phyloP scores from a whole-genome alignment of 2,113 vertebrate species.

The Atlantisia rogersi region DNA sequence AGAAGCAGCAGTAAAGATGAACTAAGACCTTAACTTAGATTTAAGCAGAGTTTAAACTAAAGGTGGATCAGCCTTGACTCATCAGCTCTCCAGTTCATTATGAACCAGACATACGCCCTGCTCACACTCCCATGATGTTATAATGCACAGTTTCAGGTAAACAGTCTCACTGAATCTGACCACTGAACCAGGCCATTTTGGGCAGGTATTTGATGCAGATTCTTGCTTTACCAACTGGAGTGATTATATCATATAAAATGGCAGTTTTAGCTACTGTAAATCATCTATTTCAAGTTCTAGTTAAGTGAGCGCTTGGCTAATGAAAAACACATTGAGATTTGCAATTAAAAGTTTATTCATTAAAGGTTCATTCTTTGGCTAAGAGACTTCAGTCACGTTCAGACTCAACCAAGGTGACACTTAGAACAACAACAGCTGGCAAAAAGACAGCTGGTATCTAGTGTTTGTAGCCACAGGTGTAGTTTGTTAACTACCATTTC shows the following conservation, averaged over 20 bases:
- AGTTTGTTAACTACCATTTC: background rate
- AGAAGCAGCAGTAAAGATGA: background rate
- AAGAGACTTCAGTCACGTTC: background rate
- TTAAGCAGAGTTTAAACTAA: background rate
- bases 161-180: background rate
- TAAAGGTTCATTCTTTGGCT: background rate
- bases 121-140: background rate
- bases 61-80: background rate
- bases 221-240: background rate
- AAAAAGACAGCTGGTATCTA: background rate
- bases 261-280: background rate
- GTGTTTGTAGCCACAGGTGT: background rate
- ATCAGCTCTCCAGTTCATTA: background rate
- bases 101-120: background rate
- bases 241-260: background rate
- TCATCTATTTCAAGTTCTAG: background rate
- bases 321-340: background rate
- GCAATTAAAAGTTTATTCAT: background rate
- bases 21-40: background rate
- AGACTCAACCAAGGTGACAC: background rate
- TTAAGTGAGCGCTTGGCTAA: background rate
- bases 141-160: background rate
- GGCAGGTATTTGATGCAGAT: background rate
- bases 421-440: background rate
- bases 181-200: background rate